These are phyloP conservation scores for Melanotaenia boesemani DNA, from an alignment of 2,797 vertebrate genomes.

Conservation along the genomic window DNA sequence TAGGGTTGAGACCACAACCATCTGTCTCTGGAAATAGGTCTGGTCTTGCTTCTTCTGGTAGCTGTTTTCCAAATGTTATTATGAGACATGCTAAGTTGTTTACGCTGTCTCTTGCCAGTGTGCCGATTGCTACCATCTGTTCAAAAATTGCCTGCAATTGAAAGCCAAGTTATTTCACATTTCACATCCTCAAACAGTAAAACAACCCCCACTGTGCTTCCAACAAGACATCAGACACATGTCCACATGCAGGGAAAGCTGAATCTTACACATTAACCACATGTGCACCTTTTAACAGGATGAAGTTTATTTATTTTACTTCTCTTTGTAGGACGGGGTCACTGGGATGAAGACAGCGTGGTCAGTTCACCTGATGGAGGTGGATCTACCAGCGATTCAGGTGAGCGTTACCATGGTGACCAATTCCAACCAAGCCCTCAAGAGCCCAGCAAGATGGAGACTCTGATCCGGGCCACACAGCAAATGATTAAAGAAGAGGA, in stretches of 20 bases:
- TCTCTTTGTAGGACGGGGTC: conserved; percentile 85
- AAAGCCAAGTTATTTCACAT: conserved; percentile 80
- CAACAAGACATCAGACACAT: conserved; percentile 58
- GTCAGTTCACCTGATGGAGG: conserved; percentile 94
- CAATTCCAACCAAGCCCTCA: conserved; percentile 90
- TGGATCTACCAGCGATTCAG: conserved; percentile 93
- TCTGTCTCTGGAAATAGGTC: conserved; percentile 75
- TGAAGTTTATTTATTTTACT: conserved; percentile 41
- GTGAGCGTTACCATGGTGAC: conserved; percentile 89
- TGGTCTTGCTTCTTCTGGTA: conserved; percentile 71
- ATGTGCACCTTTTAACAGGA: conserved; percentile 24
- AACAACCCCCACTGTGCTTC: conserved; percentile 50
- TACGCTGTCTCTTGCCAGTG: conserved; percentile 76
- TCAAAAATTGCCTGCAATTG: conserved; percentile 77
- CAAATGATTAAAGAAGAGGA: conserved; percentile 99
- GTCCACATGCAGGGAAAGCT: conserved; percentile 44
- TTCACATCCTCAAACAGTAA: conserved; percentile 72
- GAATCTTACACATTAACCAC: conserved; percentile 22
- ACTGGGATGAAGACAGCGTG: conserved; percentile 95
- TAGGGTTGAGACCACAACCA: conserved; percentile 73
- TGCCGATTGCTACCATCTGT: conserved; percentile 83
- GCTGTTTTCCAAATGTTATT: conserved; percentile 80
- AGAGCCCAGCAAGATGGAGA: conserved; percentile 96
- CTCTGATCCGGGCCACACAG: conserved; percentile 93
- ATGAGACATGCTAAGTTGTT: conserved; percentile 80